phyloP scores from a whole-genome alignment of 1,140 invertebrate genomes.

The Musca domestica region DNA sequence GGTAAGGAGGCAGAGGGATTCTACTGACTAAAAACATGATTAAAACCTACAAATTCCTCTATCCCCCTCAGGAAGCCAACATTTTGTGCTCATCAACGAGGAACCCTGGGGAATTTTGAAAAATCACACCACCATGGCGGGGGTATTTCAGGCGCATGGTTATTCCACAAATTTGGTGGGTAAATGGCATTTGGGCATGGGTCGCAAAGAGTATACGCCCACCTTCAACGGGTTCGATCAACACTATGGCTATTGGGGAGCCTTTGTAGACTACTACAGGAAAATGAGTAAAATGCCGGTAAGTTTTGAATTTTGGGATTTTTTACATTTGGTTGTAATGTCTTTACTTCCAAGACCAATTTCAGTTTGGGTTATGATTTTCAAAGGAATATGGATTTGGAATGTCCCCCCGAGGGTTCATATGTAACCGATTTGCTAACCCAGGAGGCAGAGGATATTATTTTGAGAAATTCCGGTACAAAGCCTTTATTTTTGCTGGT shows the following conservation, averaged over 20 bases:
- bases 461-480: constrained; percentile 51
- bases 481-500: constrained; percentile 74
- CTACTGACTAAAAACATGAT: too few species aligned
- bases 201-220: constrained; percentile 70
- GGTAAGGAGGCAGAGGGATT: too few species aligned
- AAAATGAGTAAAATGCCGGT: constrained; percentile 63
- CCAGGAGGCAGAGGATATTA: constrained; percentile 67
- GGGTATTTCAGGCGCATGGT: constrained; percentile 72
- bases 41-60: too few species aligned
- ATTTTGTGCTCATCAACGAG: constrained; percentile 69
- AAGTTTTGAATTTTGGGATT: constrained; percentile 30
- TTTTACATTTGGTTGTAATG: neutral
- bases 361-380: constrained; percentile 66
- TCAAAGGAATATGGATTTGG: constrained; percentile 62
- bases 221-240: constrained; percentile 78
- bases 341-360: neutral
- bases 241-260: constrained; percentile 82
- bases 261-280: constrained; percentile 79
- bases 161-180: constrained; percentile 83
- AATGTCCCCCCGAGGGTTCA: constrained; percentile 60
- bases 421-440: constrained; percentile 81
- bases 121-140: constrained; percentile 69
- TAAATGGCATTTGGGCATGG: constrained; percentile 88
- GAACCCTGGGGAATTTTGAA: constrained; percentile 73
- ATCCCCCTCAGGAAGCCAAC: constrained; percentile 68